These are phyloP conservation scores for Chrysolina oricalcia DNA, from an alignment of 2,888 invertebrate species.

Conservation along the genomic window DNA sequence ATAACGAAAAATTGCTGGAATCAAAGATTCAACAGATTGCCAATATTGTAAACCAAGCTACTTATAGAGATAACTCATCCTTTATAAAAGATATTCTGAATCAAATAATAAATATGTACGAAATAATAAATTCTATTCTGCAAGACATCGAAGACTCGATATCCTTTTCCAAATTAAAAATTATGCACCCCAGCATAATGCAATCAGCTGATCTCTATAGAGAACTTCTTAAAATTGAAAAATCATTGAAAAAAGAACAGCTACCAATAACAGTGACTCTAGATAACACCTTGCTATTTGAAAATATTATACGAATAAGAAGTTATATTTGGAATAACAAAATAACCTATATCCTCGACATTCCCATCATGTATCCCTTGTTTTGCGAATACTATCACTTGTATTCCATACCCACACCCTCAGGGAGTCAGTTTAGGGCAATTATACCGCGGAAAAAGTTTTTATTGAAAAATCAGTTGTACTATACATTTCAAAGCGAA, in stretches of 20 bases:
- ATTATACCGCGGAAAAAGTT: too few species aligned
- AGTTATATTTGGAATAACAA: conserved; percentile 2
- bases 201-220: not conserved
- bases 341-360: conserved; percentile 11
- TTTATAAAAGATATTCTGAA: not conserved
- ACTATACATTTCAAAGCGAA: conserved; percentile 3
- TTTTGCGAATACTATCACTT: conserved; percentile 8
- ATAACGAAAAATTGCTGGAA: conserved; percentile 2
- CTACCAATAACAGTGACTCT: not conserved
- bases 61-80: not conserved
- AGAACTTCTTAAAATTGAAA: not conserved
- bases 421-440: not conserved
- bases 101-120: conserved; percentile 1
- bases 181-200: conserved; percentile 19
- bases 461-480: conserved; percentile 17
- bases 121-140: conserved; percentile 12
- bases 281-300: not conserved
- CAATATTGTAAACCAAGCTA: not conserved
- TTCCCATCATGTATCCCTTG: conserved; percentile 15
- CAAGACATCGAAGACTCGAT: conserved; percentile 21
- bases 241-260: not conserved
- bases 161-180: not conserved
- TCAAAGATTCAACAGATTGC: not conserved
- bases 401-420: not conserved
- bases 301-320: not conserved